Evolutionary conservation across 2,888 invertebrate species (phyloP), one percentile per base, ranked within the genome.

Genomic region (Anagyrus pseudococci): DNA sequence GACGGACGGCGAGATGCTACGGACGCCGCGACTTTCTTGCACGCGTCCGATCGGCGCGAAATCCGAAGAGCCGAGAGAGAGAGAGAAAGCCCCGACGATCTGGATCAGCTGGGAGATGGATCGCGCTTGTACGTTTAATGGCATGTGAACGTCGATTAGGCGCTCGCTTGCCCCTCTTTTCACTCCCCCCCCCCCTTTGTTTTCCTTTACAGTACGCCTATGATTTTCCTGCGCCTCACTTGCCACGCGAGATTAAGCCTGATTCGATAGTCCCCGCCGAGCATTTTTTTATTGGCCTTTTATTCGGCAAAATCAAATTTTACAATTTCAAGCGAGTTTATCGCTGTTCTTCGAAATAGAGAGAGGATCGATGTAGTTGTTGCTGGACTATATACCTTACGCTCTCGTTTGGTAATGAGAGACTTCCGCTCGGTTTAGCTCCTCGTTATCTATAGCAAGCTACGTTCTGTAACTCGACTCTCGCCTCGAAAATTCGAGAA

Each of bases 71-170:
- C 56, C 22, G 56, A 25, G 43, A 50, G 20, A 22, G 50, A 58
- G 37, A 41, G 25, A n/a, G n/a, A n/a, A n/a, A 19, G 6, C 10
- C 25, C 13, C 15, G 15, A 23, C 4, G 26, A 3, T 17, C 23
- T 40, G 37, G 50, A 58, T 26, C 20, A 26, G 50, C 29, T 15
- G 25, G 13, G 37, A 40, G 47, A 26, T 40, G 40, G 53, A 50
- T 29, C 17, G 40, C 10, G 22, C 53, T 53, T 40, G 41, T 43
- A 8, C 44, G 55, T 33, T 25, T 43, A 55, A 61, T 49, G 55
- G 44, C 23, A 37, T 37, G 49, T 55, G 44, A 55, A 55, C 55
- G 53, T 60, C 47, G 61, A 61, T 61, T 61, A 61, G 19, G 43
- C 4, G 22, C 15, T 10, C 22, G 44, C 46, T 22, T 3, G 33